Conservation (phyloP, 2,113 vertebrate genomes). For the Neodontobutis hainanensis region DNA sequence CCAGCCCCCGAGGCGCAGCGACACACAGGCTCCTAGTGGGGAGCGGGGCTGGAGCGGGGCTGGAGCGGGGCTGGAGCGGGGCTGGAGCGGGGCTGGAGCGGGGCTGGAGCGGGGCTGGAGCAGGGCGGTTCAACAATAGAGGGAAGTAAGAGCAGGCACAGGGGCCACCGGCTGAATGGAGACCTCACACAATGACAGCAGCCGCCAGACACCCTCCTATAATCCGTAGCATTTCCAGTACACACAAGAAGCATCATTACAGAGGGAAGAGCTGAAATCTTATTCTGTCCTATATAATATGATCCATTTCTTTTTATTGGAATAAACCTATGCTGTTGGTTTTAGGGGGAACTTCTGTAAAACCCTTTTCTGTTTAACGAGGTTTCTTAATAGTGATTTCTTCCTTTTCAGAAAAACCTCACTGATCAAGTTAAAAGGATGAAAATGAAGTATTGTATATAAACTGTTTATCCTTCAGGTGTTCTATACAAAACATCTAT, state of each 20-base stretch:
- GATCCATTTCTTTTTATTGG: too few species aligned
- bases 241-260: background rate
- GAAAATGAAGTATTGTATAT: too few species aligned
- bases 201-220: constrained; percentile 18
- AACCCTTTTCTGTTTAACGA: too few species aligned
- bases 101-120: constrained; percentile 8
- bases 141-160: constrained; percentile 24
- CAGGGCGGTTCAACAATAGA: constrained; percentile 33
- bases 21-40: constrained; percentile 1
- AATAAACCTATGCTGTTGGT: too few species aligned
- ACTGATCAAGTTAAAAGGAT: too few species aligned
- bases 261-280: background rate
- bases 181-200: constrained; percentile 43
- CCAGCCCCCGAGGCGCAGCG: constrained; percentile 15
- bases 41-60: constrained; percentile 14
- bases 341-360: too few species aligned
- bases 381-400: too few species aligned
- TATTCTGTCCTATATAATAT: too few species aligned
- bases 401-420: too few species aligned
- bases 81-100: constrained; percentile 5
- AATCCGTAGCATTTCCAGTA: constrained; percentile 16
- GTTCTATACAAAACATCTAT: too few species aligned
- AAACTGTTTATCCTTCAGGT: too few species aligned
- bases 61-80: constrained; percentile 7
- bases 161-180: constrained; percentile 21